Conservation (phyloP, 2,113 vertebrate genomes). For the Otolemur garnettii region DNA sequence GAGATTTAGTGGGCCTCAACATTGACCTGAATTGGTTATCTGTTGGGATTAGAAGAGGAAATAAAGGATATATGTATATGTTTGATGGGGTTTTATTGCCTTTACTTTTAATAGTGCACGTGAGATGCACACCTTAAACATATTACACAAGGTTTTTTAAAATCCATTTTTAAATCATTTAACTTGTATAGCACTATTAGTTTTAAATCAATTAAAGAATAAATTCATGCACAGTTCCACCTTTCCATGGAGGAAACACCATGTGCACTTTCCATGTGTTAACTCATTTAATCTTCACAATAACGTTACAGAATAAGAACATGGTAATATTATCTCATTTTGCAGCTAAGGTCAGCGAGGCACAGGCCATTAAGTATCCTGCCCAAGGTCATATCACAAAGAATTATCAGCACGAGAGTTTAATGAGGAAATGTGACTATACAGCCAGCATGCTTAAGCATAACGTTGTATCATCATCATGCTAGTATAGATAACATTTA, state of each 20-base stretch:
- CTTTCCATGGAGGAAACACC: not conserved
- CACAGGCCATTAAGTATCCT: not conserved
- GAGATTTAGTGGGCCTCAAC: not conserved
- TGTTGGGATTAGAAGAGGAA: not conserved
- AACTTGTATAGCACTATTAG: not conserved
- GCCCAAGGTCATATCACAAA: not conserved
- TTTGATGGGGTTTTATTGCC: not conserved
- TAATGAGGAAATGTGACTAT: not conserved
- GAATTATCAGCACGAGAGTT: not conserved
- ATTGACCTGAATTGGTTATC: not conserved
- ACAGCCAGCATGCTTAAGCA: not conserved
- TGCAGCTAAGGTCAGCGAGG: not conserved
- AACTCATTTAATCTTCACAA: not conserved
- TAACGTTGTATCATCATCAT: not conserved
- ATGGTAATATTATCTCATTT: not conserved
- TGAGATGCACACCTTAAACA: not conserved
- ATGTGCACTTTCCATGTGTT: not conserved
- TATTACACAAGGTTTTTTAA: not conserved
- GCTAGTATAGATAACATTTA: not conserved
- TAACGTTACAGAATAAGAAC: not conserved
- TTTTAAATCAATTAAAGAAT: slow-evolving; percentile 28
- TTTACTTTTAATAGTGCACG: not conserved
- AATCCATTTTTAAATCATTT: slow-evolving; percentile 6
- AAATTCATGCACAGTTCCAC: not conserved
- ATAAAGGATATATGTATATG: not conserved